Evolutionary conservation across 2,797 vertebrate genomes (phyloP), one percentile per base, ranked within the genome.

Genomic region (Tenualosa ilisha): DNA sequence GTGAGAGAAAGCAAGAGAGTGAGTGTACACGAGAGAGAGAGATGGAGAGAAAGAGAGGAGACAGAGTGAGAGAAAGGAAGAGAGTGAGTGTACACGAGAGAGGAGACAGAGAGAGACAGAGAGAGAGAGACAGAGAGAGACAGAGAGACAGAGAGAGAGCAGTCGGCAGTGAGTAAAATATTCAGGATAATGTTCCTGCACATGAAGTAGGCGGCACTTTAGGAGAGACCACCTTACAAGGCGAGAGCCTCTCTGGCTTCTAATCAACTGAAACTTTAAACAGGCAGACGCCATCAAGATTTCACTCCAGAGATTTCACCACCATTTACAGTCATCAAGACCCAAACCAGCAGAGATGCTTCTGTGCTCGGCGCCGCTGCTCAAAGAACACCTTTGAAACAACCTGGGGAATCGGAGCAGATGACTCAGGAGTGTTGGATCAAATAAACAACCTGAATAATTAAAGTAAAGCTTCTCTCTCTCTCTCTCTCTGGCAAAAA

Each of bases 181-280:
- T 79, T 79, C 72, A 79, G 72, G 72, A 79, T 79, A 79, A 79
- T 79, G 72, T 79, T 40, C 17, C 40, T 46, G 43, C 72, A 79
- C 37, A 22, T 15, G 72, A 46, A 43, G 40, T 79, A 79, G 72
- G 40, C 6, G 15, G 17, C 72, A 17, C 40, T 43, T 43, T 43
- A 50, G 17, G 50, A 85, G 81, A 82, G 40, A 9, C 9, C 15
- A 9, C 15, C 37, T 79, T 40, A 79, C 72, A 1, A 17, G 37
- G 40, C 72, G 15, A 59, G 72, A 63, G 63, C 50, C 50, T 56
- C 26, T 61, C 46, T 26, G 15, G 79, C 68, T 84, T 54, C 37
- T 85, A 83, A 84, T 50, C 83, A 59, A 81, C 75, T 87, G 59
- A 86, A 85, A 87, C 81, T 82, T 89, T 88, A 81, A 88, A 84